A percentile compares a stretch with the other conserved stretches of the same genome.
Conservation (phyloP, 2,797 vertebrate genomes). For the Microctenopoma lineatum region DNA sequence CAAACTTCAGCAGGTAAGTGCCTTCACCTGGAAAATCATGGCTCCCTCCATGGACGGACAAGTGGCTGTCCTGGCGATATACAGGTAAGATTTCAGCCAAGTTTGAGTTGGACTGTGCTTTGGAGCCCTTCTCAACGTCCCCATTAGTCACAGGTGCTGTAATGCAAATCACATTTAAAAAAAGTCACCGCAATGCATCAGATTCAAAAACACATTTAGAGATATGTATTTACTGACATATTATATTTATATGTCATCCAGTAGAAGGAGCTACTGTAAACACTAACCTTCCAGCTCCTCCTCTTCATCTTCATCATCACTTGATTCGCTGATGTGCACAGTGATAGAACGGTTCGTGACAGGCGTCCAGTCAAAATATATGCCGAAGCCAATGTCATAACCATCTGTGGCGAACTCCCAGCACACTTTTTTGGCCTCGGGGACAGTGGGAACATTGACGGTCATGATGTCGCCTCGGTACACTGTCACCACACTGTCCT, state of each 20-base stretch:
- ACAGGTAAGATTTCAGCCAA: slow-evolving; percentile 93
- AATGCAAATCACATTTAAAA: slow-evolving; percentile 36
- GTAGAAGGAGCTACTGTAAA: background rate
- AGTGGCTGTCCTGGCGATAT: slow-evolving; percentile 94
- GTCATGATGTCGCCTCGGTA: slow-evolving; percentile 97
- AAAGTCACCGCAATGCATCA: slow-evolving; percentile 37
- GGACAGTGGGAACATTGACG: slow-evolving; percentile 93
- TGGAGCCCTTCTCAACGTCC: slow-evolving; percentile 96
- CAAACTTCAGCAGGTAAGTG: slow-evolving; percentile 96
- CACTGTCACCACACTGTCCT: slow-evolving; percentile 92
- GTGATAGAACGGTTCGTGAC: slow-evolving; percentile 94
- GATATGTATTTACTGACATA: background rate
- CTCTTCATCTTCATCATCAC: slow-evolving; percentile 97
- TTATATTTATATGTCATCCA: background rate
- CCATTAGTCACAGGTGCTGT: slow-evolving; percentile 89
- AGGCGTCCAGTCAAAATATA: slow-evolving; percentile 97
- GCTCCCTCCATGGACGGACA: slow-evolving; percentile 91
- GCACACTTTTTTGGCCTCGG: slow-evolving; percentile 93
- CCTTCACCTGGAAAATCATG: slow-evolving; percentile 97
- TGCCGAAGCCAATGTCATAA: slow-evolving; percentile 97
- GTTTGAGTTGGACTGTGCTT: slow-evolving; percentile 85
- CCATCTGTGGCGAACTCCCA: slow-evolving; percentile 98
- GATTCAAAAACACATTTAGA: slow-evolving; percentile 2
- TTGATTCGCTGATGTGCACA: slow-evolving; percentile 97
- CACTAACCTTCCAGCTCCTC: slow-evolving; percentile 92